A percentile compares a stretch with the other conserved stretches of the same genome.
phyloP scores from a whole-genome alignment of 1,140 invertebrate species.

The Drosophila athabasca region DNA sequence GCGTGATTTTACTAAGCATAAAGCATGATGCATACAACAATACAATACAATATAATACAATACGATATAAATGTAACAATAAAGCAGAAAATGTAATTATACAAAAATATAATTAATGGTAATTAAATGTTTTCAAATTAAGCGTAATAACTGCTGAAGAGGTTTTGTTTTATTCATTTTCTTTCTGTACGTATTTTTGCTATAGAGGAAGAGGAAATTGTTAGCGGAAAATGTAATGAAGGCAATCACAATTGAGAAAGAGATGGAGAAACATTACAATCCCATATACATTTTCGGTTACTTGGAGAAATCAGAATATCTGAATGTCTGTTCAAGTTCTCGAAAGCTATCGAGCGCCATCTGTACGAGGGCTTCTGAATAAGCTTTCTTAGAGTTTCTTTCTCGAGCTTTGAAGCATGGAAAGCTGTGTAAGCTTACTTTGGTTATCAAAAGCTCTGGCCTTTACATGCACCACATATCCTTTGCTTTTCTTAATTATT shows the following conservation, averaged over 20 bases:
- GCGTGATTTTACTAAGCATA: constrained; percentile 77
- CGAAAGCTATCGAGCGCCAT: constrained; percentile 19
- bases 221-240: constrained; percentile 17
- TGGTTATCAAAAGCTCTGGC: constrained; percentile 4
- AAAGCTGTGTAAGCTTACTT: constrained; percentile 5
- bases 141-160: constrained; percentile 50
- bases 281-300: background rate
- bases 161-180: constrained; percentile 10
- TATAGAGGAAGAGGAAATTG: constrained; percentile 5
- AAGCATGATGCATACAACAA: constrained; percentile 40
- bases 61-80: constrained; percentile 63
- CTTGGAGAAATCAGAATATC: too few relatives aligned
- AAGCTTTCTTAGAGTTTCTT: constrained; percentile 16
- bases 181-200: background rate
- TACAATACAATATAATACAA: constrained; percentile 15
- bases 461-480: background rate
- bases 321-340: too few relatives aligned
- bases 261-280: constrained; percentile 9
- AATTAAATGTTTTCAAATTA: constrained; percentile 76
- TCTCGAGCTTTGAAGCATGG: background rate
- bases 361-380: background rate
- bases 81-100: constrained; percentile 76
- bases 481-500: constrained; percentile 44
- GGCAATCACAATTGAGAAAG: constrained; percentile 9
- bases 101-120: constrained; percentile 78